These are phyloP conservation scores for Stegodyphus mimosarum DNA, from an alignment of 1,140 invertebrate species.

Conservation along the genomic window DNA sequence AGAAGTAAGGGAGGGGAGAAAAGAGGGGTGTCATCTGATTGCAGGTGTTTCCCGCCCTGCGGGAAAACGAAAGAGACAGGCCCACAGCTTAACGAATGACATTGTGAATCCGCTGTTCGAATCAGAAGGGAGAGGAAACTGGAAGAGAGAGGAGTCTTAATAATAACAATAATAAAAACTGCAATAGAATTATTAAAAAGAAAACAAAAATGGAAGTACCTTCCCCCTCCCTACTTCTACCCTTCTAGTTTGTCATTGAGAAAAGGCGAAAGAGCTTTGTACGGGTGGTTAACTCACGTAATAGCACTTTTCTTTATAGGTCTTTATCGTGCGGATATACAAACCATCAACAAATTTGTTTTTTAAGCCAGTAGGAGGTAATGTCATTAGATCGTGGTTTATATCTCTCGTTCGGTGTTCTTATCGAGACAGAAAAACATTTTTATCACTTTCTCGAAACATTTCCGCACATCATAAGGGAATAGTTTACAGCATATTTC, in stretches of 20 bases:
- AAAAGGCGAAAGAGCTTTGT: slow-evolving; percentile 8
- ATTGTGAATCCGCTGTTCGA: slow-evolving; percentile 18
- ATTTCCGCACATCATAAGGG: not conserved
- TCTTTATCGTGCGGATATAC: slow-evolving; percentile 7
- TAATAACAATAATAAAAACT: slow-evolving; percentile 20
- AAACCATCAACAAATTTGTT: slow-evolving; percentile 5
- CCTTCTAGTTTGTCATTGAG: not conserved
- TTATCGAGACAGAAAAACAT: not conserved
- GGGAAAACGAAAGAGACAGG: slow-evolving; percentile 2
- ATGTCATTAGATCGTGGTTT: slow-evolving; percentile 12
- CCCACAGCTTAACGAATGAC: slow-evolving; percentile 34
- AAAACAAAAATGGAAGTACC: not conserved
- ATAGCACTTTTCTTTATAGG: slow-evolving; percentile 23
- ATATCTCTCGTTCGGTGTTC: not conserved
- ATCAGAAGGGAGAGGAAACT: not conserved
- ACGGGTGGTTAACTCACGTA: slow-evolving; percentile 29
- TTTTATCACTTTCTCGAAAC: not conserved
- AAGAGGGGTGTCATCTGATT: slow-evolving; percentile 29
- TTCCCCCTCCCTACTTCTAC: not conserved
- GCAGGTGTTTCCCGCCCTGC: slow-evolving; percentile 49
- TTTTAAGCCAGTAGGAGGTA: not conserved
- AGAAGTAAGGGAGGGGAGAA: slow-evolving; percentile 2
- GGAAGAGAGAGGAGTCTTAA: no score
- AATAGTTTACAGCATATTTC: not conserved
- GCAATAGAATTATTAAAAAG: slow-evolving; percentile 25